Conservation (phyloP, 2,888 invertebrate genomes). For the Petrolisthes cinctipes region DNA sequence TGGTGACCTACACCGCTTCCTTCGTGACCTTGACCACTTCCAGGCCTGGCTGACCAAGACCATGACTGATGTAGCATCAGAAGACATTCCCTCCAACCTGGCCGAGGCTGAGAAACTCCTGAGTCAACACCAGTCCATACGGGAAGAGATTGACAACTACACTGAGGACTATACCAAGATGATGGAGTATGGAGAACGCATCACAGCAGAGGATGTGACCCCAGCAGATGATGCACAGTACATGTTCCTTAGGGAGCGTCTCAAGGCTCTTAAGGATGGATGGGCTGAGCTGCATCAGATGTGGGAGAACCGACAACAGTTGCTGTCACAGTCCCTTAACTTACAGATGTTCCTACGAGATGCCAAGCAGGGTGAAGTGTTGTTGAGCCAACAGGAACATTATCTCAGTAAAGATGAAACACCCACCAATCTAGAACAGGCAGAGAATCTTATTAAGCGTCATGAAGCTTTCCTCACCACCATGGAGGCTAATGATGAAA, state of each 20-base stretch:
- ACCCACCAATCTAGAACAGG: constrained; percentile 93
- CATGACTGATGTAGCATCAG: constrained; percentile 98
- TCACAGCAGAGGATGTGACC: constrained; percentile 83
- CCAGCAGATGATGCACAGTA: constrained; percentile 97
- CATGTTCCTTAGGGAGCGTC: constrained; percentile 98
- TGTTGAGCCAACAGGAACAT: constrained; percentile 98
- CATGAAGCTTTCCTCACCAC: constrained; percentile 99
- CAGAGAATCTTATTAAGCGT: constrained; percentile 95
- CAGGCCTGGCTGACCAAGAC: constrained; percentile 99
- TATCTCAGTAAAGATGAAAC: constrained; percentile 96
- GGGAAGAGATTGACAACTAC: constrained; percentile 99
- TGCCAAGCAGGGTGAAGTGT: constrained; percentile 96
- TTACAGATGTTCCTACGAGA: constrained; percentile 96
- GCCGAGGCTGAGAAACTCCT: constrained; percentile 97
- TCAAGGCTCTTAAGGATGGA: constrained; percentile 97
- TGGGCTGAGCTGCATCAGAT: constrained; percentile 99
- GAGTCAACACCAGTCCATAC: constrained; percentile 95
- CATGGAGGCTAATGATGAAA: constrained; percentile 99
- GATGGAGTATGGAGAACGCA: constrained; percentile 98
- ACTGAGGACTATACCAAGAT: constrained; percentile 97
- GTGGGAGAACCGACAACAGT: constrained; percentile 98
- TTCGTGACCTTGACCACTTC: constrained; percentile 99
- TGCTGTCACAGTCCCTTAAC: constrained; percentile 94
- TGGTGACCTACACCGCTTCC: constrained; percentile 96
- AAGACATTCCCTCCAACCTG: constrained; percentile 92